Percentiles rank a stretch among this genome's conserved stretches.
These are phyloP conservation scores for Pogonophryne albipinna DNA, from an alignment of 2,797 vertebrate species.

Conservation along the genomic window DNA sequence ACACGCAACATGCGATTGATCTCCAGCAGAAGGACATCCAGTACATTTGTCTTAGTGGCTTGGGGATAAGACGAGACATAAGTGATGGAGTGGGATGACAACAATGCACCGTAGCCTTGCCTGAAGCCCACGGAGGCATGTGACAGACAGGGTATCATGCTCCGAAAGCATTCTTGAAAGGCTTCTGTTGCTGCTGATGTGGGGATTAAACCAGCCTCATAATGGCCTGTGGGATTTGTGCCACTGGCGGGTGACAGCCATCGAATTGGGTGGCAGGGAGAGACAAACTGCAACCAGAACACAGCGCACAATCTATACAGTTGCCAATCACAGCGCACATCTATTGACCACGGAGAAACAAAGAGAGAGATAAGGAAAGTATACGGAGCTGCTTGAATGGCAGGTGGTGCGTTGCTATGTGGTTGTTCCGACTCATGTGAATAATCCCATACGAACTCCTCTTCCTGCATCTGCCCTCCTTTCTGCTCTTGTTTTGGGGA, in stretches of 20 bases:
- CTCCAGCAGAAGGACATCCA: slow-evolving; percentile 57
- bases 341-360: slow-evolving; percentile 61
- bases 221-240: slow-evolving; percentile 84
- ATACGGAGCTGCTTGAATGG: slow-evolving; percentile 53
- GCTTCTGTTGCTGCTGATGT: slow-evolving; percentile 71
- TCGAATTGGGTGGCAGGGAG: slow-evolving; percentile 77
- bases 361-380: slow-evolving; percentile 56
- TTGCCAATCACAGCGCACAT: slow-evolving; percentile 76
- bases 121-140: slow-evolving; percentile 68
- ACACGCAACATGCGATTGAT: slow-evolving; percentile 64
- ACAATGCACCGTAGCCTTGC: slow-evolving; percentile 64
- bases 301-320: slow-evolving; percentile 69
- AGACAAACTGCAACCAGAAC: slow-evolving; percentile 75
- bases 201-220: slow-evolving; percentile 82
- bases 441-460: slow-evolving; percentile 72
- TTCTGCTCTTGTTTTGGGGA: slow-evolving; percentile 79
- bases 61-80: slow-evolving; percentile 67
- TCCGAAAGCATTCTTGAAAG: slow-evolving; percentile 75
- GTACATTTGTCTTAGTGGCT: slow-evolving; percentile 65
- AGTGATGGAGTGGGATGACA: slow-evolving; percentile 73
- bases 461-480: slow-evolving; percentile 66
- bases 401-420: slow-evolving; percentile 45
- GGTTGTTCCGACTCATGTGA: slow-evolving; percentile 29
- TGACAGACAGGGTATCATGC: slow-evolving; percentile 81
- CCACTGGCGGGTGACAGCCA: slow-evolving; percentile 75